These are phyloP conservation scores for Dendronephthya gigantea DNA, from an alignment of 64 coral and sea anemone species.

Conservation along the genomic window DNA sequence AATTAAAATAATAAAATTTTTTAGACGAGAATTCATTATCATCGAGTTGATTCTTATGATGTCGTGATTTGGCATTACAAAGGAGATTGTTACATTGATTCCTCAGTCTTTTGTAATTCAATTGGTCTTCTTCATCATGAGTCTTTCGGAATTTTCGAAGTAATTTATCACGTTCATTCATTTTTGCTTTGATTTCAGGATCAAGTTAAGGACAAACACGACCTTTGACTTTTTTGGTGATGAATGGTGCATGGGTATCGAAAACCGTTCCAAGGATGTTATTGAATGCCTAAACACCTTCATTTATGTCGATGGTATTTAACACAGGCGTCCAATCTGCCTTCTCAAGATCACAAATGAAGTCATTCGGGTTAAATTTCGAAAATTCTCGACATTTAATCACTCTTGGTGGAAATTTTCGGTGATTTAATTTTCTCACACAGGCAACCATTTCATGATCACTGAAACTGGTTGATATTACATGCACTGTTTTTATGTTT, in stretches of 20 bases:
- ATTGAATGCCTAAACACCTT: neutral
- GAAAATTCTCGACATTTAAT: neutral
- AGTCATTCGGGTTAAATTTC: neutral
- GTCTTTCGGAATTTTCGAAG: neutral
- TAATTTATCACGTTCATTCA: conserved; percentile 16
- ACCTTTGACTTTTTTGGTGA: conserved; percentile 1
- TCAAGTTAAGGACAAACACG: neutral
- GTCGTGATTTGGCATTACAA: neutral
- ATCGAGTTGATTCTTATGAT: neutral
- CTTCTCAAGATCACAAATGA: neutral
- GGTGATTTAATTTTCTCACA: conserved; percentile 3
- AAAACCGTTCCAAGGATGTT: neutral
- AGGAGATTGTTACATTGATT: neutral
- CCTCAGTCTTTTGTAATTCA: neutral
- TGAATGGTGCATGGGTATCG: neutral
- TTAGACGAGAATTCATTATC: neutral
- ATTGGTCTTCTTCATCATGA: neutral
- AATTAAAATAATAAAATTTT: too few species aligned
- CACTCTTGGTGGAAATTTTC: neutral
- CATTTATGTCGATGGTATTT: neutral
- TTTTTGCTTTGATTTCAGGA: neutral
- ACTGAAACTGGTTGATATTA: neutral
- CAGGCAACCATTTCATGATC: conserved; percentile 6
- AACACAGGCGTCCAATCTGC: neutral
- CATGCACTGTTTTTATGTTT: neutral